Percentiles rank a stretch among this genome's conserved stretches.
phyloP scores from a whole-genome alignment of 2,113 vertebrate genomes.

The Chaenocephalus aceratus region DNA sequence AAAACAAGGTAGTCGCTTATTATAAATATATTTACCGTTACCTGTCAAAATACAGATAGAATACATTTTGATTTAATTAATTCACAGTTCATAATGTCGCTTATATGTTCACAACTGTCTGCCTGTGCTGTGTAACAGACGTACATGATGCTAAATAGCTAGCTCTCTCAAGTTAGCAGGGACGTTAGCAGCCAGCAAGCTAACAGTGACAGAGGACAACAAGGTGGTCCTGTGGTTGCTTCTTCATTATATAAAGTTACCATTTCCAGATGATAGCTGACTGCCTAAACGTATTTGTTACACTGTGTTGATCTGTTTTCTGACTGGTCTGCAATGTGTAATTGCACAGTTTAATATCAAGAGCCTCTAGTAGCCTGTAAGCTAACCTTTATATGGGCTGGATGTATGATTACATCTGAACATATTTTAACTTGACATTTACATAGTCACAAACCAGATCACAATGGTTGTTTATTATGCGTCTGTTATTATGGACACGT shows the following conservation, averaged over 20 bases:
- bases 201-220: conserved; percentile 27
- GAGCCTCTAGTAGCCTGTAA: background rate
- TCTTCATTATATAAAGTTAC: background rate
- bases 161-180: conserved; percentile 35
- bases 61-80: accelerated
- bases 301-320: background rate
- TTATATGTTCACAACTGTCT: accelerated
- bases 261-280: background rate
- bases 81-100: background rate
- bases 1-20: conserved; percentile 53
- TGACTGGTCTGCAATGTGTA: background rate
- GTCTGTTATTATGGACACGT: too few species aligned
- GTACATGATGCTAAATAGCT: conserved; percentile 21
- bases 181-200: conserved; percentile 18
- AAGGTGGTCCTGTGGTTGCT: background rate
- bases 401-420: background rate
- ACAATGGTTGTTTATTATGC: too few species aligned
- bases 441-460: background rate
- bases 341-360: background rate
- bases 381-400: background rate
- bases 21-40: background rate
- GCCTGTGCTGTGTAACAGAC: background rate
- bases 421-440: too few species aligned
- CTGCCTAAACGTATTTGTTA: background rate
- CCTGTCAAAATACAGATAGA: background rate